Evolutionary conservation across 2,888 invertebrate genomes (phyloP), one percentile per base, ranked within the genome.

Genomic region (Lepidochrysops patricia): DNA sequence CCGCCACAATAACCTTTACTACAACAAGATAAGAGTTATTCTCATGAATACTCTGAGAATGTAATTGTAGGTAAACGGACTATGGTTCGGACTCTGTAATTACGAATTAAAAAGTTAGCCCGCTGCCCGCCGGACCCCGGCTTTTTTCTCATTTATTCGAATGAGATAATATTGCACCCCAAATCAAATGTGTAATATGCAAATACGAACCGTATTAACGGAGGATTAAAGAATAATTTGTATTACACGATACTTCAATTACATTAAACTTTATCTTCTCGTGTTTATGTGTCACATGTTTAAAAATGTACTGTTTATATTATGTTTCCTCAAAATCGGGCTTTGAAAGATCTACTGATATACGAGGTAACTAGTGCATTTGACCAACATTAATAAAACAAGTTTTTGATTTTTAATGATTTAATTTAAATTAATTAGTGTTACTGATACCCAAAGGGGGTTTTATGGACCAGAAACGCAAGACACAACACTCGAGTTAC

Each of bases 91-190:
- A 80, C 73, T 82, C 87, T 89, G 83, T 88, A 89, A 89, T 88
- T 88, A 89, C 87, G 73, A 87, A 89, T 89, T 89, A 87, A 88
- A 89, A 89, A 88, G 76, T 88, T 87, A 77, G 82, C 79, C 83
- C 76, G 75, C 72, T 72, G 82, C 79, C 83, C 76, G 75, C 72
- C 72, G 81, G 82, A 80, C 82, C 81, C 81, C 77, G 72, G 72
- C 19, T 85, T 89, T 88, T 89, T 88, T 87, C 82, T 80, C 86
- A 80, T 87, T 85, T 85, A 85, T 87, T 84, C 77, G 84, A 73
- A 80, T 77, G 82, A 84, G 85, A 87, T 88, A 85, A 86, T 84
- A 81, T 83, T 82, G 78, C 82, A 75, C 79, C 81, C 83, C 71
- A 78, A 82, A 81, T 78, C 69, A 70, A 66, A 34, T 4, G 2